phyloP scores from a whole-genome alignment of 1,140 invertebrate species.

The Epicauta chinensis region DNA sequence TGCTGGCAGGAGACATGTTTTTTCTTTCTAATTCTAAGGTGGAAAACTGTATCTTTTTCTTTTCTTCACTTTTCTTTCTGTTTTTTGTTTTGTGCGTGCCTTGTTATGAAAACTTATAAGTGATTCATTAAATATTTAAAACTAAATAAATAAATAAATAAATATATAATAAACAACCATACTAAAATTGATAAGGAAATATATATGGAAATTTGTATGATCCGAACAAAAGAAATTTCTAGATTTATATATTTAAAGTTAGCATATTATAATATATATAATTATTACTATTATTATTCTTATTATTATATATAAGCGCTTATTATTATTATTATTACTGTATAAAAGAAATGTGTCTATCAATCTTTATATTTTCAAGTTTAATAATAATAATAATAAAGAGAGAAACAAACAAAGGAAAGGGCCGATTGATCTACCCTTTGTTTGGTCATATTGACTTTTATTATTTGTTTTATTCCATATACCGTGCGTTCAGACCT shows the following conservation, averaged over 20 bases:
- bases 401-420: conserved; percentile 25
- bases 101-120: conserved; percentile 32
- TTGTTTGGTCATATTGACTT: conserved; percentile 38
- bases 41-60: conserved; percentile 6
- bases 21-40: conserved; percentile 6
- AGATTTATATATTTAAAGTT: conserved; percentile 35
- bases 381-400: too few relatives aligned
- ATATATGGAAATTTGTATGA: conserved; percentile 20
- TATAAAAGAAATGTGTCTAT: conserved; percentile 28
- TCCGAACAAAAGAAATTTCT: conserved; percentile 31
- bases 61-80: conserved; percentile 19
- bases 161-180: too few relatives aligned
- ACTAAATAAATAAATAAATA: too few relatives aligned
- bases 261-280: too few relatives aligned
- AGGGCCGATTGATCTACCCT: conserved; percentile 37
- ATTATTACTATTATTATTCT: too few relatives aligned
- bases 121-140: conserved; percentile 29
- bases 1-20: conserved; percentile 25
- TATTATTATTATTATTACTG: too few relatives aligned
- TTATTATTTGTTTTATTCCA: conserved; percentile 24
- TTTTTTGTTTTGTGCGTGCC: conserved; percentile 35
- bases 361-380: conserved; percentile 40
- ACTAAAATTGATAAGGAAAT: conserved; percentile 28
- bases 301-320: too few relatives aligned
- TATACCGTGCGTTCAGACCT: neutral